A percentile compares a stretch with the other conserved stretches of the same genome.
These are phyloP conservation scores for Erpobdella octoculata DNA, from an alignment of 2,888 invertebrate genomes.

Conservation along the genomic window DNA sequence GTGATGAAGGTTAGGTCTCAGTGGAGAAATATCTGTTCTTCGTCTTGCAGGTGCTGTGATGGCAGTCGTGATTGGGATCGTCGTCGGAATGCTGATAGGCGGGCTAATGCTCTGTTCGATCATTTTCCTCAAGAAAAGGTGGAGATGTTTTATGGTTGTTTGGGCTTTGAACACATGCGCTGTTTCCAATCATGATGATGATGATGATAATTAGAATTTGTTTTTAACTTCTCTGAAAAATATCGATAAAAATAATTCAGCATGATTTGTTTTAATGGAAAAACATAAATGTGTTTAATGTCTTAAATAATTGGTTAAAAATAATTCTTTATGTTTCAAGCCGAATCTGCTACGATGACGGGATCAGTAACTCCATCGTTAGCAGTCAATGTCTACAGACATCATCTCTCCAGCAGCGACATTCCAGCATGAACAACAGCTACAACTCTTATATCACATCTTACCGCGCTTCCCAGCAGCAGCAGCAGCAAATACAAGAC, in stretches of 20 bases:
- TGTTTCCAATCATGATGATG: not conserved
- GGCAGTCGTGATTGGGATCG: constrained; percentile 27
- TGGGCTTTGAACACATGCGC: not conserved
- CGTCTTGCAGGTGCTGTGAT: constrained; percentile 23
- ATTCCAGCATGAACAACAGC: not conserved
- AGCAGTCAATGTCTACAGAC: constrained; percentile 6
- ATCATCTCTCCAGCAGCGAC: not conserved
- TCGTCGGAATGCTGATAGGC: constrained; percentile 28
- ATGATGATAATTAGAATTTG: not conserved
- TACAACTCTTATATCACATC: constrained; percentile 1
- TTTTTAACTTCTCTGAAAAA: no score
- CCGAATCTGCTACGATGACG: not conserved
- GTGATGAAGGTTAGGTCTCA: no score
- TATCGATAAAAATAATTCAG: no score
- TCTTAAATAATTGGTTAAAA: no score
- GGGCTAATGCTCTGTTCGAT: constrained; percentile 27
- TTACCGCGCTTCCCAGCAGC: not conserved
- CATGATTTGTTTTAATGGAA: no score
- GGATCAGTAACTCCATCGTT: not conserved
- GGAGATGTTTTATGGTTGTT: not conserved
- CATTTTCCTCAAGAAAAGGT: constrained; percentile 27
- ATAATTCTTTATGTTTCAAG: not conserved
- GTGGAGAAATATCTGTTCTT: not conserved
- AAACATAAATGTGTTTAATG: no score
- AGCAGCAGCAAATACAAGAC: no score